Base-by-base conservation (phyloP, 2,113 vertebrate species). In the Arvicanthis niloticus region DNA sequence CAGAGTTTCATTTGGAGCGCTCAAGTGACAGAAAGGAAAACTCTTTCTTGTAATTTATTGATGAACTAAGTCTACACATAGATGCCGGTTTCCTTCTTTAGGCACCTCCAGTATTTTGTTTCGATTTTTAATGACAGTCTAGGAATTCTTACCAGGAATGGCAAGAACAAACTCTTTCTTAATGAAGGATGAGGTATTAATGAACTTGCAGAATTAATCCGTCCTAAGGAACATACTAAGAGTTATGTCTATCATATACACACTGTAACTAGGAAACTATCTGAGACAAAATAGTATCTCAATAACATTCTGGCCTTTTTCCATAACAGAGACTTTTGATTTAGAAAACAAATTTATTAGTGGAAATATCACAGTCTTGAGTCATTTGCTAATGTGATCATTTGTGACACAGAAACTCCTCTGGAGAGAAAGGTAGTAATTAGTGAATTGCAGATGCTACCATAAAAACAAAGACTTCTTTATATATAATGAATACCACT, bases 31-130 rank as follows among this genome's bases (percentile, higher is more conserved):
- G 97, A 97, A 97, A 98, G 94, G 96, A 98, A 98, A 96, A 97
- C 98, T 98, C 94, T 93, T 98, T 88, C 96, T 96, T 95, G 51
- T 97, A 92, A 98, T 98, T 98, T 98, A 98, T 98, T 98, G 82
- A 95, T 96, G 91, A 97, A 96, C 95, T 58, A 91, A 98, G 62
- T 48, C 96, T 95, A 98, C 94, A 95, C 93, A 73, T 73, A 68
- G n/a, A 68, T 95, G 95, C 82, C 65, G 48, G n/a, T 97, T 97
- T 97, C 91, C 89, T 94, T 96, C 86, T 95, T 86, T 70, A 96
- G 56, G 29, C 51, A 21, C 96, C 96, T 96, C 97, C 87, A 60
- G 58, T 89, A 21, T 88, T 86, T 95, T 91, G 78, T 75, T 97
- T n/a, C 34, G 34, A 19, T 76, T 60, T 95, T 96, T 96, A 97